phyloP scores from a whole-genome alignment of 1,140 invertebrate genomes.

The Lamellibrachia luymesi region DNA sequence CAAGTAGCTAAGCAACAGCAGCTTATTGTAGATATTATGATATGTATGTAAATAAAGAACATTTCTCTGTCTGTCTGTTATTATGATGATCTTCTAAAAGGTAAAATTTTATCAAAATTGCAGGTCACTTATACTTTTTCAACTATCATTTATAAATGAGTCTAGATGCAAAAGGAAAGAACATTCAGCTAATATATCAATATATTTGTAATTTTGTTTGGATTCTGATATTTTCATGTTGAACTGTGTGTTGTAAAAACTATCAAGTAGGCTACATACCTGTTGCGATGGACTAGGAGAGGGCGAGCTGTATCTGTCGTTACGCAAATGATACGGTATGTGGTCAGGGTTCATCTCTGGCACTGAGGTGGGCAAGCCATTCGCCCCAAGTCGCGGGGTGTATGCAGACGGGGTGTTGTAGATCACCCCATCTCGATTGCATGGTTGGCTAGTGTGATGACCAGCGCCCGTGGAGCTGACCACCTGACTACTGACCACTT shows the following conservation, averaged over 20 bases:
- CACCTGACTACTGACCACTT: slow-evolving; percentile 48
- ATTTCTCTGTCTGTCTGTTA: too few relatives aligned
- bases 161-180: too few relatives aligned
- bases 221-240: too few relatives aligned
- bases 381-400: not conserved
- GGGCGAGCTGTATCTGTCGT: slow-evolving; percentile 32
- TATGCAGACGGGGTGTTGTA: not conserved
- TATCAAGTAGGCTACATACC: slow-evolving; percentile 21
- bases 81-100: too few relatives aligned
- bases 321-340: slow-evolving; percentile 23
- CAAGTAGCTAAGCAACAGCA: not conserved
- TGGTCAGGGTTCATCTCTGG: slow-evolving; percentile 27
- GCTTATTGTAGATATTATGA: not conserved
- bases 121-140: too few relatives aligned
- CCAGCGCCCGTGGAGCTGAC: slow-evolving; percentile 6
- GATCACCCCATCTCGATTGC: not conserved
- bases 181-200: too few relatives aligned
- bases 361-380: slow-evolving; percentile 18
- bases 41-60: not conserved
- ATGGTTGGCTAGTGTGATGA: slow-evolving; percentile 16
- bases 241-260: too few relatives aligned
- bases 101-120: too few relatives aligned
- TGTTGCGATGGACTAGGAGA: slow-evolving; percentile 45
- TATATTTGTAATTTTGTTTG: too few relatives aligned
- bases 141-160: too few relatives aligned